These are phyloP conservation scores for Hemiscyllium ocellatum DNA, from an alignment of 2,113 vertebrate species.

Conservation along the genomic window DNA sequence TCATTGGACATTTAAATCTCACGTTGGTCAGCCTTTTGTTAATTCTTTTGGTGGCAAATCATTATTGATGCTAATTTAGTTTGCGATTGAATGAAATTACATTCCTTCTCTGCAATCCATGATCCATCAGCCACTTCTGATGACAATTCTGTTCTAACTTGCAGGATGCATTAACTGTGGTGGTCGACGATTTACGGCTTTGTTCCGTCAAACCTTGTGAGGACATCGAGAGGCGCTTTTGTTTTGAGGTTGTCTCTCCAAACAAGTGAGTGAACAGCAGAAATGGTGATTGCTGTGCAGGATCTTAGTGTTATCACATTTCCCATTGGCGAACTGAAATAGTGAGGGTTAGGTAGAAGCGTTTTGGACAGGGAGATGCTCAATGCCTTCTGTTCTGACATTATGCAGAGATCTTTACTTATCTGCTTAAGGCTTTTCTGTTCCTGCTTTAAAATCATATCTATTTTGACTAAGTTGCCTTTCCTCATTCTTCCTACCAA, in stretches of 20 bases:
- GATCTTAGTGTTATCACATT: background rate
- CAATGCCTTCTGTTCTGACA: background rate
- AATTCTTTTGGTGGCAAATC: background rate
- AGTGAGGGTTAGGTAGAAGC: background rate
- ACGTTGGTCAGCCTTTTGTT: background rate
- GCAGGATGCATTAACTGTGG: conserved; percentile 86
- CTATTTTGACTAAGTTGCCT: background rate
- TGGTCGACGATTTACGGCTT: conserved; percentile 89
- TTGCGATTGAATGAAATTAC: background rate
- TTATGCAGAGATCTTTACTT: background rate
- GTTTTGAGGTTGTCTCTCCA: conserved; percentile 94
- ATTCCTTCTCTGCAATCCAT: background rate
- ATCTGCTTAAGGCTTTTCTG: background rate
- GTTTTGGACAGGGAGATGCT: background rate
- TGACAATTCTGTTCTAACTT: background rate
- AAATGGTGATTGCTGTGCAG: background rate
- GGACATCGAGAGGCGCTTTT: conserved; percentile 93
- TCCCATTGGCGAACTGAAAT: background rate
- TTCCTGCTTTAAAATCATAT: background rate
- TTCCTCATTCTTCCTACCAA: background rate
- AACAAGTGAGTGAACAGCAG: conserved; percentile 71
- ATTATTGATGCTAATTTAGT: background rate
- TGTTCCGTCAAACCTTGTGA: conserved; percentile 91
- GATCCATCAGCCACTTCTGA: background rate
- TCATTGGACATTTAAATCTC: background rate